Conservation (phyloP, 2,888 invertebrate species). For the Rapana venosa region DNA sequence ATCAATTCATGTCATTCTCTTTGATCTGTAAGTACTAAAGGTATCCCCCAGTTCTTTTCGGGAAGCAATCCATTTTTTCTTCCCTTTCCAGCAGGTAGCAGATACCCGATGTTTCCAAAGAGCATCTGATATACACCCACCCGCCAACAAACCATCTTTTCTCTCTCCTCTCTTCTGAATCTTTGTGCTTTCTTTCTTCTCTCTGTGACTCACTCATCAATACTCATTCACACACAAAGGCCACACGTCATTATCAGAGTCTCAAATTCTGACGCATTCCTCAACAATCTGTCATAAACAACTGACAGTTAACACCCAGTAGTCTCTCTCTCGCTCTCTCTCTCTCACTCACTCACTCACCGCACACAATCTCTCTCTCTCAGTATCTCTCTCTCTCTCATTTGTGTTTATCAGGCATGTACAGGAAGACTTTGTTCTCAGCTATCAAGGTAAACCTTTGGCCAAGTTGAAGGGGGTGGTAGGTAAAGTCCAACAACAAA, state of each 20-base stretch:
- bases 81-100: not conserved
- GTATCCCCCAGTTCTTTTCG: not conserved
- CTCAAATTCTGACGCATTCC: not conserved
- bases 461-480: not conserved
- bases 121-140: not conserved
- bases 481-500: too few relatives aligned
- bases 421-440: constrained; percentile 29
- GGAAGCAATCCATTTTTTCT: not conserved
- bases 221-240: not conserved
- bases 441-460: constrained; percentile 30
- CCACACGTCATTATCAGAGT: not conserved
- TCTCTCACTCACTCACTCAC: constrained; percentile 6
- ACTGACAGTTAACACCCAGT: not conserved
- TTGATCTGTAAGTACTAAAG: not conserved
- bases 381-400: constrained; percentile 7
- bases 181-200: not conserved
- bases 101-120: not conserved
- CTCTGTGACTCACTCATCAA: not conserved
- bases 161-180: not conserved
- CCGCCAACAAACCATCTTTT: not conserved
- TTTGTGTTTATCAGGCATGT: too few relatives aligned
- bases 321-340: not conserved
- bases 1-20: too few relatives aligned
- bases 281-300: not conserved
- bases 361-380: not conserved